phyloP scores from a whole-genome alignment of 2,888 invertebrate genomes.

The Cataglyphis albicans region DNA sequence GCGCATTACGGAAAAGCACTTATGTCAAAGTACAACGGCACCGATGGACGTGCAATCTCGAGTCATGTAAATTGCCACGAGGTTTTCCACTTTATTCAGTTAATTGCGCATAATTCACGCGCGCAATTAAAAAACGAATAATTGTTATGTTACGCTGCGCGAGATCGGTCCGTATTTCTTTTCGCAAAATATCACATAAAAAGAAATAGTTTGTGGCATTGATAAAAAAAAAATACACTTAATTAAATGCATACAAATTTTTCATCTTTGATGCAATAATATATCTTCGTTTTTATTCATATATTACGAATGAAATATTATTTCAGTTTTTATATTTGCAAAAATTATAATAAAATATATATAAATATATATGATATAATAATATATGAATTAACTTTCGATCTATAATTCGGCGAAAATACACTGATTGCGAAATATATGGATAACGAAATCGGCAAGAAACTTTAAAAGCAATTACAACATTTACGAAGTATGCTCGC shows the following conservation, averaged over 20 bases:
- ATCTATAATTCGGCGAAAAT: conserved; percentile 9
- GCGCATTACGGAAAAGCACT: conserved; percentile 9
- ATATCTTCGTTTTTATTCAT: background rate
- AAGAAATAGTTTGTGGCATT: background rate
- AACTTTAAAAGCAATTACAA: conserved; percentile 29
- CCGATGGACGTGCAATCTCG: conserved; percentile 5
- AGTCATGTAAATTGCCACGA: conserved; percentile 29
- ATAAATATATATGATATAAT: background rate
- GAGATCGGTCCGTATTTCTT: background rate
- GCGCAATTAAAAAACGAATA: background rate
- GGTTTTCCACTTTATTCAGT: conserved; percentile 1
- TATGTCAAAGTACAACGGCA: background rate
- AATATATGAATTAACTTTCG: conserved; percentile 1
- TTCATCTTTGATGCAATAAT: background rate
- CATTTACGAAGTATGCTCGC: conserved; percentile 23
- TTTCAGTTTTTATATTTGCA: background rate
- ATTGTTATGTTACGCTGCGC: background rate
- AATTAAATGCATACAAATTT: background rate
- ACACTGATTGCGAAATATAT: background rate
- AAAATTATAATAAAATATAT: background rate
- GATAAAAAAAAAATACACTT: background rate
- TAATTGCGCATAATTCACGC: conserved; percentile 12
- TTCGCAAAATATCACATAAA: background rate
- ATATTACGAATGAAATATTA: background rate
- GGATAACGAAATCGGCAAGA: conserved; percentile 8